Evolutionary conservation across 2,797 vertebrate species (phyloP), one percentile per base, ranked within the genome.

Genomic region (Phalloptychus januarius): DNA sequence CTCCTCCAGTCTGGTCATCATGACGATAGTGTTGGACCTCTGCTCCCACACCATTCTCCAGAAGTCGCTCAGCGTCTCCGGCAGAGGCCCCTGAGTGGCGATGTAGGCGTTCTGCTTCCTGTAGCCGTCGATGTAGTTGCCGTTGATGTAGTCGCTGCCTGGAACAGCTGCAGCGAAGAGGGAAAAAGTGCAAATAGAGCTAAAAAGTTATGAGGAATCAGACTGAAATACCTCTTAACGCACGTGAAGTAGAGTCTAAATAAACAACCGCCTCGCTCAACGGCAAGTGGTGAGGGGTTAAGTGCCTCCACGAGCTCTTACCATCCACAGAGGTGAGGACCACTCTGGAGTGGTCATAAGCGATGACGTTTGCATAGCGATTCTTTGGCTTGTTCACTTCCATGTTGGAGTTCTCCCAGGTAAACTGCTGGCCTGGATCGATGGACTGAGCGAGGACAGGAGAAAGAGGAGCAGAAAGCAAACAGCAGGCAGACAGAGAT

Each of bases 21-120:
- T 99, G 87, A 99, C 96, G 33, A 99, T 97, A 0, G 97, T 99
- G 87, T 93, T 96, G 38, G 97, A 97, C 74, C 98, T 96, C 90
- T 99, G 98, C 71, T 99, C 98, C 98, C 98, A 99, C 87, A 99
- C 96, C 98, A 98, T 98, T 86, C 98, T 96, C 98, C 98, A 99
- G 95, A 99, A 99, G 87, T 99, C 98, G 0, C 97, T 97, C 87
- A 99, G 96, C 0, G 98, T 99, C 95, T 99, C 98, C 0, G 98
- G 97, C 90, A 99, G 95, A 0, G 98, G 97, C 38, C 98, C 98
- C 93, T 99, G 98, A 0, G 98, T 99, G 75, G 98, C 98, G 0
- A 99, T 99, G 95, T 99, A 99, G 81, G 98, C 98, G 0, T 99
- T 99, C 95, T 99, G 98, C 93, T 99, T 99, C 86, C 98, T 96